A percentile compares a stretch with the other conserved stretches of the same genome.
These are phyloP conservation scores for Parnassius smintheus DNA, from an alignment of 2,888 invertebrate genomes.

Conservation along the genomic window DNA sequence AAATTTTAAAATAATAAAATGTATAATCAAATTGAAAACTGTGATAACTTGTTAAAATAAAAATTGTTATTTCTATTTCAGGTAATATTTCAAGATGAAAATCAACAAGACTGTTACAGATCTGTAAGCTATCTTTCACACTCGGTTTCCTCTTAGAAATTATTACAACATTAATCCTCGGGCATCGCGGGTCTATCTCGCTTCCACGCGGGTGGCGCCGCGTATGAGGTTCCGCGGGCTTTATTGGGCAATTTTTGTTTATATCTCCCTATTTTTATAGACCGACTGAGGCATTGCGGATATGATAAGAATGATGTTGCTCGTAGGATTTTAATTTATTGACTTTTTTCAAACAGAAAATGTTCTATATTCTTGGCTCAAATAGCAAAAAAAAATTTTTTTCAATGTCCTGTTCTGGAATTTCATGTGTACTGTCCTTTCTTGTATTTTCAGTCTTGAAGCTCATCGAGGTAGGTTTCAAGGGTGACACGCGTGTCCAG, in stretches of 20 bases:
- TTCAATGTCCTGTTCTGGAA: too few species aligned
- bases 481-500: too few species aligned
- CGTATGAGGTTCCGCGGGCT: constrained; percentile 42
- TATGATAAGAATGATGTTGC: constrained; percentile 1
- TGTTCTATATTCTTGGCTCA: too few species aligned
- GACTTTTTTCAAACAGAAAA: too few species aligned
- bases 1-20: too few species aligned
- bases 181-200: constrained; percentile 39
- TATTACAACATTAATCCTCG: constrained; percentile 28
- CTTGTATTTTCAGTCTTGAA: too few species aligned
- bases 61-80: constrained; percentile 38
- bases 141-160: constrained; percentile 20
- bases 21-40: too few species aligned
- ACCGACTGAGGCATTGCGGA: constrained; percentile 32
- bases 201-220: constrained; percentile 56
- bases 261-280: constrained; percentile 48
- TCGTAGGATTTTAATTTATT: background rate
- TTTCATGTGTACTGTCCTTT: too few species aligned
- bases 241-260: constrained; percentile 56
- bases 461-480: too few species aligned
- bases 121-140: constrained; percentile 29
- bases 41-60: background rate
- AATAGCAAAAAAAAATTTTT: too few species aligned
- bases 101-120: constrained; percentile 16
- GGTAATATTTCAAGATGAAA: constrained; percentile 40